Conservation (phyloP, 2,113 vertebrate genomes). For the Thoracochromis brauschi region DNA sequence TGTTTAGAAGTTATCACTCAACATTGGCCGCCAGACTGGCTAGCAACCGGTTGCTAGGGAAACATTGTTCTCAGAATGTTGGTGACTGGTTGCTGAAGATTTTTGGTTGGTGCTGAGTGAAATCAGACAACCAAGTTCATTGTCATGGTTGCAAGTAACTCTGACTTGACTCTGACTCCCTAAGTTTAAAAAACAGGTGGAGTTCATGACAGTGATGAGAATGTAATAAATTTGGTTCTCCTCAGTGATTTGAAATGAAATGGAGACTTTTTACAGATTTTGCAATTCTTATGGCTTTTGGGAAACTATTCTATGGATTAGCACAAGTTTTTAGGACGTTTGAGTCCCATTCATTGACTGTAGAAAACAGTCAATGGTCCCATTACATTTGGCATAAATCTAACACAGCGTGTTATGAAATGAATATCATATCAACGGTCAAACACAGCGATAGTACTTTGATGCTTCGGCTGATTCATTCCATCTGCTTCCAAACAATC, state of each 20-base stretch:
- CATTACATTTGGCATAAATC: background rate
- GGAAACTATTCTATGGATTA: background rate
- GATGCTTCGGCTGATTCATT: background rate
- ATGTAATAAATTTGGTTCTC: background rate
- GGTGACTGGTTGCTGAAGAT: background rate
- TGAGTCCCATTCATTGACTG: background rate
- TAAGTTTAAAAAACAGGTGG: background rate
- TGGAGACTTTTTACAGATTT: background rate
- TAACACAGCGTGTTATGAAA: background rate
- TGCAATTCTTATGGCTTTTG: background rate
- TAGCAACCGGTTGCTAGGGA: background rate
- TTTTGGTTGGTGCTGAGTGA: background rate
- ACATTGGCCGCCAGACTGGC: fast-evolving
- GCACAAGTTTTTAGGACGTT: background rate
- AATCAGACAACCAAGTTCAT: background rate
- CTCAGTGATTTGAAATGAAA: background rate
- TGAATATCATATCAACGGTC: fast-evolving
- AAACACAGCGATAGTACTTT: background rate
- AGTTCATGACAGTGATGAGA: fast-evolving
- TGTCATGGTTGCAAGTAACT: background rate
- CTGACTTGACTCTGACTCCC: background rate
- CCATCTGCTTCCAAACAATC: background rate
- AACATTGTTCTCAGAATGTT: background rate
- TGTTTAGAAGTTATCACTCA: background rate
- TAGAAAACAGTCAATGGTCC: background rate